Conservation (phyloP, 1,140 invertebrate genomes). For the Atta colombica region DNA sequence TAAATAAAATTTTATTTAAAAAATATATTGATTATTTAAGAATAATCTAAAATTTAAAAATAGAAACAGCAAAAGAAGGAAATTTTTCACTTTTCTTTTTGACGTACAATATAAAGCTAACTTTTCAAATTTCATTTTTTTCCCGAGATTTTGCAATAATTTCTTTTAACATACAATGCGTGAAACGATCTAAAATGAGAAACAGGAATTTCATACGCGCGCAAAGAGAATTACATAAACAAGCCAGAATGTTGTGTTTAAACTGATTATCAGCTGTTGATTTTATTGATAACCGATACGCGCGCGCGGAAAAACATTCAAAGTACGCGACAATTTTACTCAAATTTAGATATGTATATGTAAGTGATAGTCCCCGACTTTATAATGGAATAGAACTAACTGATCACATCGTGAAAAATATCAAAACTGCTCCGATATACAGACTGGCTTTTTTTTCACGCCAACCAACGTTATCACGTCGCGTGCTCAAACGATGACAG, state of each 20-base stretch:
- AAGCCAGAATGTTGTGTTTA: slow-evolving; percentile 29
- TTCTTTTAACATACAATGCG: not conserved
- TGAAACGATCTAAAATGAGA: not conserved
- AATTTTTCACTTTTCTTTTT: not conserved
- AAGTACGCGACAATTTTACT: not conserved
- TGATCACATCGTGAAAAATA: slow-evolving; percentile 13
- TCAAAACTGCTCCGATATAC: slow-evolving; percentile 10
- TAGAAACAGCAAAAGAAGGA: too few relatives aligned
- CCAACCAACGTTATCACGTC: slow-evolving; percentile 14
- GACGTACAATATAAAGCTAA: not conserved
- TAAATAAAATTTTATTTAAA: not conserved
- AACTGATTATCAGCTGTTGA: slow-evolving; percentile 51
- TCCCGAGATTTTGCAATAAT: not conserved
- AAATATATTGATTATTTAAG: not conserved
- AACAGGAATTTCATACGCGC: not conserved
- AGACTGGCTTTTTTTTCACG: slow-evolving; percentile 4
- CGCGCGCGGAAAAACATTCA: not conserved
- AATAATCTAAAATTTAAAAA: not conserved
- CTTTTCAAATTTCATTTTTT: not conserved
- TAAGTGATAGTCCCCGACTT: not conserved
- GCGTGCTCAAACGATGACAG: slow-evolving; percentile 50
- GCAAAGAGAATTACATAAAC: slow-evolving; percentile 38
- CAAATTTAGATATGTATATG: not conserved
- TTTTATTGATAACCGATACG: slow-evolving; percentile 48
- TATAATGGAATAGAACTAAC: not conserved